Percentiles rank a stretch among this genome's conserved stretches.
These are phyloP conservation scores for Drosophila phalerata DNA, from an alignment of 2,888 invertebrate genomes.

Conservation along the genomic window DNA sequence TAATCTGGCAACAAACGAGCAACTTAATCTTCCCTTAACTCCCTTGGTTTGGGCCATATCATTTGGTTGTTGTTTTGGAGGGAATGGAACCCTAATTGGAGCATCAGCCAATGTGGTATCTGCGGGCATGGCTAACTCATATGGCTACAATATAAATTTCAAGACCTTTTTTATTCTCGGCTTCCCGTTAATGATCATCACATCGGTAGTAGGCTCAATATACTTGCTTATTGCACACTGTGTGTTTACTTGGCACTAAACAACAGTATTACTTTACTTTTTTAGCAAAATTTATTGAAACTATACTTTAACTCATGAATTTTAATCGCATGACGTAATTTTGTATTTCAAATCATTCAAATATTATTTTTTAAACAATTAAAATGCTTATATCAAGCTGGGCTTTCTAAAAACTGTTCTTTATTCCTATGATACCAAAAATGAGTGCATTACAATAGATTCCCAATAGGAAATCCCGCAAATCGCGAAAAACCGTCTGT, in stretches of 20 bases:
- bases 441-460: no score
- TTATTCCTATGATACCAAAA: background rate
- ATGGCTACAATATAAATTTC: slow-evolving; percentile 94
- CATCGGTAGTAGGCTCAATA: slow-evolving; percentile 88
- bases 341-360: background rate
- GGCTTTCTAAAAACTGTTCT: background rate
- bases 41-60: slow-evolving; percentile 94
- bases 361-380: background rate
- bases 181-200: slow-evolving; percentile 92
- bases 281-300: background rate
- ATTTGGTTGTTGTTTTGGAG: slow-evolving; percentile 95
- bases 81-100: slow-evolving; percentile 95
- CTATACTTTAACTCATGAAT: background rate
- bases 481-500: no score
- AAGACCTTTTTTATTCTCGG: slow-evolving; percentile 92
- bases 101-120: slow-evolving; percentile 96
- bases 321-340: background rate
- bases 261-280: background rate
- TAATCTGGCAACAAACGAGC: slow-evolving; percentile 88
- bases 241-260: slow-evolving; percentile 88
- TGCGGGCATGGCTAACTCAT: slow-evolving; percentile 95
- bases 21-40: slow-evolving; percentile 89
- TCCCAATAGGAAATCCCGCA: no score
- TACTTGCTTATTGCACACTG: slow-evolving; percentile 91
- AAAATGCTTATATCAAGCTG: background rate